Base-by-base conservation (phyloP, 2,888 invertebrate species). In the Tortrix viridana region DNA sequence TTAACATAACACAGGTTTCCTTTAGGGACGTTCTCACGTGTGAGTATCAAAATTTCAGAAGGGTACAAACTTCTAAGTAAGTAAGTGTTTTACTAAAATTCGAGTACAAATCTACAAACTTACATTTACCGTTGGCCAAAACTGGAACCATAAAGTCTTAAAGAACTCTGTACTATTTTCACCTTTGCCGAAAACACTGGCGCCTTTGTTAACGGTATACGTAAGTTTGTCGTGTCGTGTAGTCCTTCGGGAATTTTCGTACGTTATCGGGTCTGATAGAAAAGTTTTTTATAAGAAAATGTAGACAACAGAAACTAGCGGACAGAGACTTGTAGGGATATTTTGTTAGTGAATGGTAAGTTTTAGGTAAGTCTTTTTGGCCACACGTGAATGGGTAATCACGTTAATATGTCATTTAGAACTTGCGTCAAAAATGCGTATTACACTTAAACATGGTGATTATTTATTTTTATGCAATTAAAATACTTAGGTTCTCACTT, bases 21-120 rank as follows among this genome's bases (percentile, higher is more conserved):
- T 50, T 26, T 12, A 23, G 43, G 63, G 43, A 48, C 14, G 26
- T 14, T 38, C 41, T 38, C 32, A 32, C 47, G 22, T 58, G 22
- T 53, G 19, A 46, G 46, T 58, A 63, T 63, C 53, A 58, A 63
- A 63, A 58, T 63, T 63, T 53, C 63, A 63, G 6, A 58, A 63
- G 53, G 58, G 63, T 43, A 52, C 44, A 23, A 52, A 23, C 56
- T 62, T 5, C 47, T 62, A 50, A 61, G 61, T 62, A 50, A 61
- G 61, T 62, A 62, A 62, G 56, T 62, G 62, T 57, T 62, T 62
- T 50, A 32, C 50, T 23, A 46, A 47, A 62, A 62, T 22, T 38
- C 46, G 32, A 49, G 32, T 32, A 18, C 3, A 19, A 12, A 4
- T 16, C n/a, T 5, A 22, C 61, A 49, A 57, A 46, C 46, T 57